These are phyloP conservation scores for Novumbra hubbsi DNA, from an alignment of 2,797 vertebrate genomes.

Conservation along the genomic window DNA sequence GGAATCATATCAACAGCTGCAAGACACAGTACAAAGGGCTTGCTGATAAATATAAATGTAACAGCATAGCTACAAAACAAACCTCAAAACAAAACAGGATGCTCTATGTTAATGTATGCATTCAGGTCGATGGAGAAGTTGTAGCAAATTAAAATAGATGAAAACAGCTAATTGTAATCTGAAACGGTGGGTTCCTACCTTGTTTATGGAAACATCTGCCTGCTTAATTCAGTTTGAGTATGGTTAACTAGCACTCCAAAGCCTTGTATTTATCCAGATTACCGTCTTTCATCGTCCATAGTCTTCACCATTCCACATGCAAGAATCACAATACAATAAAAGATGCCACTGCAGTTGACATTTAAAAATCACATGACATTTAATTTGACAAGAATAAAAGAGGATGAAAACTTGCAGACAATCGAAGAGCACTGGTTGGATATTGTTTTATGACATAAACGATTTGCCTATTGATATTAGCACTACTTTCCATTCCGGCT, in stretches of 20 bases:
- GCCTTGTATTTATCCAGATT: not conserved
- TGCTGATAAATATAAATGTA: not conserved
- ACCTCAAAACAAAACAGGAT: not conserved
- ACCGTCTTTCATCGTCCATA: not conserved
- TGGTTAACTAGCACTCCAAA: not conserved
- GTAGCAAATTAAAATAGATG: not conserved
- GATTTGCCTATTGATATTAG: not conserved
- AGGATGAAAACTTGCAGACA: not conserved
- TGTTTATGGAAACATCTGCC: not conserved
- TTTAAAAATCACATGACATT: conserved; percentile 44
- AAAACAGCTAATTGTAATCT: not conserved
- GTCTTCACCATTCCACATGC: not conserved
- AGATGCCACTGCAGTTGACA: conserved; percentile 30
- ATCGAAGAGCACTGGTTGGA: not conserved
- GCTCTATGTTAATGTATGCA: not conserved
- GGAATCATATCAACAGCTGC: no score
- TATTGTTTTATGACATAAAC: not conserved
- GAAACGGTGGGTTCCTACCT: not conserved
- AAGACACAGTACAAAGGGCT: no score
- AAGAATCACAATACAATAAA: conserved; percentile 18
- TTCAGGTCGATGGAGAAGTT: not conserved
- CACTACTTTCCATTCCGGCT: not conserved
- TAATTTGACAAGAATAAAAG: not conserved
- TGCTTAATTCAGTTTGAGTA: not conserved
- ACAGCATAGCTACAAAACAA: not conserved